A percentile compares a stretch with the other conserved stretches of the same genome.
Evolutionary conservation across 2,797 vertebrate species (phyloP).

Genomic region (Pachyuromys duprasi): DNA sequence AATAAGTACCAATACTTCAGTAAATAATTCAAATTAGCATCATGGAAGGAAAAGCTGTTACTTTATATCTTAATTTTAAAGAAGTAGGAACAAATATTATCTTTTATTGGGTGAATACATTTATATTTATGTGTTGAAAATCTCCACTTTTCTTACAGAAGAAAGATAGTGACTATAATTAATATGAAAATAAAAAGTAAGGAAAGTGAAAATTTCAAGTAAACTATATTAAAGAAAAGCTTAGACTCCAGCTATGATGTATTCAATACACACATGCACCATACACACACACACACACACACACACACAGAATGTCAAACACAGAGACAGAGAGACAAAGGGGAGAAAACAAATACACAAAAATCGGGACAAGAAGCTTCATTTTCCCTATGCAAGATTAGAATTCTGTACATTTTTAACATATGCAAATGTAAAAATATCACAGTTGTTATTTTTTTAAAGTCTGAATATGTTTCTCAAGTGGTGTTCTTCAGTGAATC

Average conservation of each 20-base stretch:
- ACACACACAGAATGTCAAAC: background rate
- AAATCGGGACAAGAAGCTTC: background rate
- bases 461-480: background rate
- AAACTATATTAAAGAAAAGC: background rate
- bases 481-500: background rate
- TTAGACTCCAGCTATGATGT: background rate
- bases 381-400: background rate
- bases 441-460: background rate
- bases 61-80: background rate
- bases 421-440: background rate
- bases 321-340: background rate
- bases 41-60: background rate
- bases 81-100: background rate
- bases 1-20: background rate
- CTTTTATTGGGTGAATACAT: background rate
- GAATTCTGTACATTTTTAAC: background rate
- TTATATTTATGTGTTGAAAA: background rate
- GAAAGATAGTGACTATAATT: background rate
- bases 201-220: fast-evolving
- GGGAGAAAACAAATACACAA: background rate
- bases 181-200: background rate
- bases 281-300: background rate
- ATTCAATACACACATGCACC: background rate
- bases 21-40: background rate
- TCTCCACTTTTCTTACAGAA: background rate